These are phyloP conservation scores for Bombus impatiens DNA, from an alignment of 1,140 invertebrate genomes.

Conservation along the genomic window DNA sequence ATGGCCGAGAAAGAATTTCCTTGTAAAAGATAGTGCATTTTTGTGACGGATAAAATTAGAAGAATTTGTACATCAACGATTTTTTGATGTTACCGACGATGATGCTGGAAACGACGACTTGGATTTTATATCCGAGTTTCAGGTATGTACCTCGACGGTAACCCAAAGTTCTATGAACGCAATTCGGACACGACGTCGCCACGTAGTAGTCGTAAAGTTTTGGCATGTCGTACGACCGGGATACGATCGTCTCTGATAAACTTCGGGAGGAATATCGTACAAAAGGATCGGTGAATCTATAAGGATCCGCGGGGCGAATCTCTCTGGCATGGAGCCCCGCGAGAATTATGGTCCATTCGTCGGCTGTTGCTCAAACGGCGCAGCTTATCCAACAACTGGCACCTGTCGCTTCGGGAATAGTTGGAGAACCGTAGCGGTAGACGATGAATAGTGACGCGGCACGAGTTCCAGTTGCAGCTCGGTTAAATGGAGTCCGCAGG, in stretches of 20 bases:
- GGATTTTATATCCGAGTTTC: too few species aligned
- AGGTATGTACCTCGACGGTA: too few species aligned
- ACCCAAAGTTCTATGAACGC: too few species aligned
- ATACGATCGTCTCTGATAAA: conserved; percentile 40
- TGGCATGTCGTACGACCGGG: not conserved
- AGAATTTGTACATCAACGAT: too few species aligned
- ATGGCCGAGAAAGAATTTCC: too few species aligned
- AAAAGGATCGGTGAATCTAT: conserved; percentile 25
- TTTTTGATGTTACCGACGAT: too few species aligned
- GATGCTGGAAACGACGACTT: too few species aligned
- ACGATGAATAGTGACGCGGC: conserved; percentile 63
- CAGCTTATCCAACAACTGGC: conserved; percentile 54
- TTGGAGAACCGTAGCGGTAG: conserved; percentile 39
- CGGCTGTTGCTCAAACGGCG: conserved; percentile 24
- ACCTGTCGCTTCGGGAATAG: conserved; percentile 66
- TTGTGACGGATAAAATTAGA: too few species aligned
- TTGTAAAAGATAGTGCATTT: too few species aligned
- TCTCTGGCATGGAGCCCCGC: not conserved
- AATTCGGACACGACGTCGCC: not conserved
- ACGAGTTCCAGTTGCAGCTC: conserved; percentile 61
- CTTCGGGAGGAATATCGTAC: conserved; percentile 5
- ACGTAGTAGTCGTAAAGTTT: conserved; percentile 55
- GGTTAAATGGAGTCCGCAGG: conserved; percentile 72
- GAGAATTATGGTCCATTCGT: conserved; percentile 39
- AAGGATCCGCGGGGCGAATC: conserved; percentile 12